Evolutionary conservation across 2,797 vertebrate genomes (phyloP).

Genomic region (Mormyrus hasselquistii): DNA sequence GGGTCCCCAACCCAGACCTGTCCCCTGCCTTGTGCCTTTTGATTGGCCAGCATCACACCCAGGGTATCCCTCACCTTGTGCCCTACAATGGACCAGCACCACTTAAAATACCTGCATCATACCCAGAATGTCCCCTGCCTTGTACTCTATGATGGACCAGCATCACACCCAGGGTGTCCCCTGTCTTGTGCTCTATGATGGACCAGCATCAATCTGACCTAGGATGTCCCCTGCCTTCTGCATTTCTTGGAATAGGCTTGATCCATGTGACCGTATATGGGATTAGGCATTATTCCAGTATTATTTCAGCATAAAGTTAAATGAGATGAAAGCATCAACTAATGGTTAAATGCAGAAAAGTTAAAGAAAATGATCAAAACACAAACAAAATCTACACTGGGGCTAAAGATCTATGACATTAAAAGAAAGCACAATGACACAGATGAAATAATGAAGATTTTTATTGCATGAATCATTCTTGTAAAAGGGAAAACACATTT

Average conservation of each 20-base stretch:
- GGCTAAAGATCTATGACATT: background rate
- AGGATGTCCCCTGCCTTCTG: background rate
- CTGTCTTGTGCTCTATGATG: background rate
- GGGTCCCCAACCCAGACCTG: background rate
- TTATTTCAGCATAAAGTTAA: background rate
- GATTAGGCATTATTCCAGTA: background rate
- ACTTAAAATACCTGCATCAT: too few species aligned
- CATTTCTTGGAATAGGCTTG: background rate
- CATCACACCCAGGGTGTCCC: background rate
- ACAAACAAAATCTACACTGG: background rate
- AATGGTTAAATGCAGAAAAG: background rate
- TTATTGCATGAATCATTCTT: conserved; percentile 15
- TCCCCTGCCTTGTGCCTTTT: too few species aligned
- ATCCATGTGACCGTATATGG: background rate
- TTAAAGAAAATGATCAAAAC: background rate
- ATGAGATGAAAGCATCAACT: background rate
- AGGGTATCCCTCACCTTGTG: too few species aligned
- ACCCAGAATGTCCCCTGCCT: too few species aligned
- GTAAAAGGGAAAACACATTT: conserved; percentile 7
- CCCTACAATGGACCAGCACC: too few species aligned
- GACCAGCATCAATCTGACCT: background rate
- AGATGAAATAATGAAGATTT: conserved; percentile 12
- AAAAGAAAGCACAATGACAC: background rate
- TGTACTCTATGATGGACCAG: background rate
- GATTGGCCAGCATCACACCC: too few species aligned